phyloP scores from a whole-genome alignment of 2,888 invertebrate species.

The Xanthorhoe designata region DNA sequence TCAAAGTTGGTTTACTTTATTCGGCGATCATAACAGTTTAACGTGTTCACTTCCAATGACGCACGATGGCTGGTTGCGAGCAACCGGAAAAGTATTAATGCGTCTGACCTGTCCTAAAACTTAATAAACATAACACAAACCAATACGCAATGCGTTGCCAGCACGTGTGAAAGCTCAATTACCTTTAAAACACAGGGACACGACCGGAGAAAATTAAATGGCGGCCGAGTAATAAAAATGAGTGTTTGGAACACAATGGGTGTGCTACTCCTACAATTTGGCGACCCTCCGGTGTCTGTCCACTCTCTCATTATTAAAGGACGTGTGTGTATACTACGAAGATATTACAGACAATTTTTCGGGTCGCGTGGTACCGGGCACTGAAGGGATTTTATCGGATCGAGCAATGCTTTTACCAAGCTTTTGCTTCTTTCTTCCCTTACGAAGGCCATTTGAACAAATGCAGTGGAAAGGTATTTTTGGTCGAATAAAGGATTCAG shows the following conservation, averaged over 20 bases:
- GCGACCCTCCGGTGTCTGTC: conserved; percentile 62
- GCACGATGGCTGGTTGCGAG: no score
- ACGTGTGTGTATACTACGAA: conserved; percentile 55
- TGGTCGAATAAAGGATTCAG: conserved; percentile 20
- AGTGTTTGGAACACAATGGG: conserved; percentile 68
- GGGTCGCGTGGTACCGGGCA: conserved; percentile 43
- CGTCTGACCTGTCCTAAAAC: no score
- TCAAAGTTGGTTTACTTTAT: no score
- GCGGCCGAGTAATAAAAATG: conserved; percentile 65
- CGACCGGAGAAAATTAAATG: conserved; percentile 68
- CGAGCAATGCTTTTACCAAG: conserved; percentile 38
- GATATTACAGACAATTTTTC: conserved; percentile 48
- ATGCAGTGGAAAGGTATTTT: conserved; percentile 35
- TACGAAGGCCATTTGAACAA: conserved; percentile 37
- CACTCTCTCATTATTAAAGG: conserved; percentile 60
- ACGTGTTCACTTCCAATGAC: no score
- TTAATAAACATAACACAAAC: no score
- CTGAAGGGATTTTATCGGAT: conserved; percentile 41
- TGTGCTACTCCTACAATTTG: conserved; percentile 62
- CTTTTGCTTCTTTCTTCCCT: conserved; percentile 36
- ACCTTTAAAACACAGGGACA: conserved; percentile 53
- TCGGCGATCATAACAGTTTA: no score
- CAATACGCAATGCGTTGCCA: not conserved
- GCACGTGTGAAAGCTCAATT: conserved; percentile 15
- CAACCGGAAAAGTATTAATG: no score